Evolutionary conservation across 2,797 vertebrate genomes (phyloP), one percentile per base, ranked within the genome.

Genomic region (Hirundo rustica): DNA sequence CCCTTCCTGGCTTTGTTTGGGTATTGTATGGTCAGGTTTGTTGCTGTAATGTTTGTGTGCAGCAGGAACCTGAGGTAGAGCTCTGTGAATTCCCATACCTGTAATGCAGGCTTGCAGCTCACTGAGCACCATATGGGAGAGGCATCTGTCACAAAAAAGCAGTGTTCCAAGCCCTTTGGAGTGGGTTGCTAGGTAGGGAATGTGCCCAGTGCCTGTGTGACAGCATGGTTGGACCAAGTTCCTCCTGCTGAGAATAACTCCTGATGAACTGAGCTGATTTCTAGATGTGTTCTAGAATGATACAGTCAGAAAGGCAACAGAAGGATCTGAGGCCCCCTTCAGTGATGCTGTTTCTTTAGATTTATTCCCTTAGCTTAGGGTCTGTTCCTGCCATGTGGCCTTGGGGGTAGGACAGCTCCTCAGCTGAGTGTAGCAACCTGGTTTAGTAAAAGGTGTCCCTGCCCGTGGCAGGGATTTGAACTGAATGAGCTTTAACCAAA

Each of bases 121-220:
- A 13, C 76, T 55, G 55, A 91, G 60, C 79, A 70, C 82, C 91
- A 95, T 89, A 93, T 83, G 95, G 92, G 57, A 44, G 89, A 80
- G 80, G 91, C 93, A 83, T 95, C 92, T 96, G 91, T 47, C 72
- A 17, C 0, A 18, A 62, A 83, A 75, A 72, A 78, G 47, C 42
- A 27, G 36, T 15, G 44, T 40, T 84, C n/a, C n/a, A 51, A 87
- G 65, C 44, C 53, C 75, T 66, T 36, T 36, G 38, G 81, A 88
- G 54, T 2, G 10, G 86, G 91, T 95, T 94, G 93, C 91, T 95
- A 75, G 68, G 82, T 48, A 80, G 80, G 61, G 79, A 88, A 42
- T 92, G 51, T 82, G 75, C 76, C 71, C 34, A 15, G 34, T 55
- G 68, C 47, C 66, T 74, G 22, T 77, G 60, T 91, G 91, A 78